Evolutionary conservation across 1,140 invertebrate species (phyloP), one percentile per base, ranked within the genome.

Genomic region (Helicoverpa armigera): DNA sequence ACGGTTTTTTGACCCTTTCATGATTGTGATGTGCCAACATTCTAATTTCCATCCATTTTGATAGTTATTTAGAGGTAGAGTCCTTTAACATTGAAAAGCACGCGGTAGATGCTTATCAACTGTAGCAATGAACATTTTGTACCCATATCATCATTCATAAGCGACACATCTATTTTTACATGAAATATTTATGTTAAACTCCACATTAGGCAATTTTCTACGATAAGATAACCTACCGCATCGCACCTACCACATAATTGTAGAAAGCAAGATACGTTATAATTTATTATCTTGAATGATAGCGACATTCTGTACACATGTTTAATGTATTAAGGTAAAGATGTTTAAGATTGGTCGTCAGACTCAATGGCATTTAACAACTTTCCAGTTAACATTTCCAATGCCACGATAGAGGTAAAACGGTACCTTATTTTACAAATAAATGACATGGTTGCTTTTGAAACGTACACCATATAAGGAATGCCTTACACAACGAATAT

Each of bases 131-230:
- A n/a, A 65, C 4, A n/a, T 43, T 29, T 13, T 14, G 11, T 10
- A 51, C 65, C 65, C 16, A 23, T 13, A 50, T 50, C 63, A 67
- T 67, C 65, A 16, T 69, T 69, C 16, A 50, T 69, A n/a, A 18
- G 43, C 16, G 43, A 69, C 65, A 50, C 11, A 16, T 69, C 11
- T 69, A 61, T 61, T 61, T 61, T 61, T 13, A 29, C 0, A 29
- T 61, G 4, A 31, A 69, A 69, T 51, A 69, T 51, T 51, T 69
- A 16, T 16, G 43, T 14, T 12, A 48, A 12, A 3, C 16, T 48
- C n/a, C 11, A 69, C n/a, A 14, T 50, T 50, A 69, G n/a, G 10
- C 43, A 67, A 16, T 67, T 10, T 67, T 67, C 43, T 48, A 48
- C 43, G 9, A 18, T 58, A 67, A 67, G 35, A 48, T 48, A 67